Evolutionary conservation across 2,888 invertebrate genomes (phyloP), one percentile per base, ranked within the genome.

Genomic region (Phyllotreta cruciferae): DNA sequence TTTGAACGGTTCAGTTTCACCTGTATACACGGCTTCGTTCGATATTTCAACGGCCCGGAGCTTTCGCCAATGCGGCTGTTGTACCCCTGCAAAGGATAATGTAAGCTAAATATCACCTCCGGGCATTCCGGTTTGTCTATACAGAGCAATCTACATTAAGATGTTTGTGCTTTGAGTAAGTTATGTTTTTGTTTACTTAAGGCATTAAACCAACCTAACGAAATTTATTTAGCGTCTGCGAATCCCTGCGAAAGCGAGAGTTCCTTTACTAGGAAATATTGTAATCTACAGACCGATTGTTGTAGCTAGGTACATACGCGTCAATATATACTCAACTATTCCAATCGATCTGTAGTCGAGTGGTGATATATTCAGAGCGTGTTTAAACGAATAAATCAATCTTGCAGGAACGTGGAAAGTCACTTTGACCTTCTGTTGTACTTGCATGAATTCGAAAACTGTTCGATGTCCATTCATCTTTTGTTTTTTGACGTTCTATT

Each of bases 401-500:
- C 24, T 1, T 34, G 36, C 36, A 11, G 35, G 38, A 44, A 60
- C 44, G 53, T 60, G 44, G 49, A 60, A 60, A 52, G 53, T 49
- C 60, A 60, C 60, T 60, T 60, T 53, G n/a, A 10, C 42, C 36
- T 38, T 44, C 24, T 37, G 44, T 44, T 60, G 44, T 53, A 53
- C 52, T 60, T 34, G 37, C 52, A 60, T 60, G 52, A 52, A 53
- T 60, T 24, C 24, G 24, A 24, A 24, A 44, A 36, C 60, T 60
- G 52, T 53, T 60, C 60, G 42, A 53, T 60, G 14, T 24, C 52
- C 36, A 53, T 60, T 53, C 60, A 60, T 60, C 60, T 52, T 24
- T 52, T 60, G 44, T 49, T 60, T 60, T 53, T 60, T 60, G 60
- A 60, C 60, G 53, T 60, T 60, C 42, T 60, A 60, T 60, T 60